phyloP scores from a whole-genome alignment of 1,140 invertebrate species.

The Zaprionus inermis region DNA sequence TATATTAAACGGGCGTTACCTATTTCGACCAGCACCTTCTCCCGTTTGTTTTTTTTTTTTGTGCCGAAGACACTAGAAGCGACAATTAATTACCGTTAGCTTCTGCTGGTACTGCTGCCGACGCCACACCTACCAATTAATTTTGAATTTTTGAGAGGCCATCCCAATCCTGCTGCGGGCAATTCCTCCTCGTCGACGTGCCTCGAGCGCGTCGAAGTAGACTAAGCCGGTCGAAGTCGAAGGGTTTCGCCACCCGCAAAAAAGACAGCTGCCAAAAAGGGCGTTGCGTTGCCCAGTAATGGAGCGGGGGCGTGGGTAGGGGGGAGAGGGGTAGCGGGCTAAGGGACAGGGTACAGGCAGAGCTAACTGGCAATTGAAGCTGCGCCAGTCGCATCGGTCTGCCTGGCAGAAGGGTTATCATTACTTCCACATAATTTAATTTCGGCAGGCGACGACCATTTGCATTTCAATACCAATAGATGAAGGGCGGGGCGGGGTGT shows the following conservation, averaged over 20 bases:
- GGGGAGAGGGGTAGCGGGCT: neutral
- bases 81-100: slow-evolving; percentile 79
- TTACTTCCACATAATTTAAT: slow-evolving; percentile 84
- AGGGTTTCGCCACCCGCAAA: slow-evolving; percentile 11
- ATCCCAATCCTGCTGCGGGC: slow-evolving; percentile 21
- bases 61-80: slow-evolving; percentile 58
- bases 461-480: slow-evolving; percentile 80
- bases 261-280: slow-evolving; percentile 76
- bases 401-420: slow-evolving; percentile 78
- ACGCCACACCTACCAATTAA: slow-evolving; percentile 79
- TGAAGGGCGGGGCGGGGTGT: neutral
- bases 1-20: neutral
- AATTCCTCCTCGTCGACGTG: neutral
- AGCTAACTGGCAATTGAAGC: slow-evolving; percentile 49
- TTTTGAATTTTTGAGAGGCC: slow-evolving; percentile 55
- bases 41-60: slow-evolving; percentile 1
- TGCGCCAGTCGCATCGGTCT: slow-evolving; percentile 39
- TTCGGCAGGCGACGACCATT: slow-evolving; percentile 77
- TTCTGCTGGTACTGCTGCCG: slow-evolving; percentile 63
- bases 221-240: slow-evolving; percentile 16
- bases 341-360: slow-evolving; percentile 5
- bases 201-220: no score
- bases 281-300: slow-evolving; percentile 74
- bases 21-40: neutral
- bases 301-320: slow-evolving; percentile 34